Percentiles rank a stretch among this genome's conserved stretches.
Conservation (phyloP, 2,888 invertebrate species). For the Drosophila aldrichi region DNA sequence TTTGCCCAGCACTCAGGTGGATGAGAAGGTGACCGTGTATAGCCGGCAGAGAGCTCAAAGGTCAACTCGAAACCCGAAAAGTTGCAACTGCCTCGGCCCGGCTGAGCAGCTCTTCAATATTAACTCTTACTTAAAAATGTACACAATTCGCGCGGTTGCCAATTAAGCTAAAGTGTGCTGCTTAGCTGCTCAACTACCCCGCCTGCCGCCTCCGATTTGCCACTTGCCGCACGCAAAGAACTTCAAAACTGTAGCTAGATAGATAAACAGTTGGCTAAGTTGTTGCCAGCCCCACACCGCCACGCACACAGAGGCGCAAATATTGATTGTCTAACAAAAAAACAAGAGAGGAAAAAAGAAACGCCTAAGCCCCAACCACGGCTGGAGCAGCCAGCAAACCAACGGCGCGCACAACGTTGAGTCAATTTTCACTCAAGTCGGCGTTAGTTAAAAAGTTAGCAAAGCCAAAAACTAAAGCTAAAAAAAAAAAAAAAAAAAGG, state of each 20-base stretch:
- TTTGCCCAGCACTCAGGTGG: conserved; percentile 58
- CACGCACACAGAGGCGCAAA: conserved; percentile 59
- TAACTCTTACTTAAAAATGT: conserved; percentile 78
- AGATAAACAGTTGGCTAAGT: conserved; percentile 70
- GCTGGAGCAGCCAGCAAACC: conserved; percentile 24
- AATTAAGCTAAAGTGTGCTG: conserved; percentile 76
- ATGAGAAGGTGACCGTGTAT: conserved; percentile 12
- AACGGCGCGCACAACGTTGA: conserved; percentile 47
- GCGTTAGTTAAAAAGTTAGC: conserved; percentile 78
- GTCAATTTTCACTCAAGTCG: conserved; percentile 79
- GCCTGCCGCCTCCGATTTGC: neutral
- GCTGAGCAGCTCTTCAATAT: conserved; percentile 53
- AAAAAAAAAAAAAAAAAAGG: conserved; percentile 5
- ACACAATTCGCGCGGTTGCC: conserved; percentile 69
- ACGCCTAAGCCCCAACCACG: neutral
- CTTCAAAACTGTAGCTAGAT: conserved; percentile 68
- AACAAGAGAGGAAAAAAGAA: conserved; percentile 30
- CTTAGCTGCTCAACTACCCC: conserved; percentile 38
- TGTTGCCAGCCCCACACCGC: conserved; percentile 10
- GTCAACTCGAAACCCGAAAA: conserved; percentile 60
- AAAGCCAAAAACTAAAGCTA: conserved; percentile 40
- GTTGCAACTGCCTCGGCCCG: conserved; percentile 9
- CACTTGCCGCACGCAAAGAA: conserved; percentile 53
- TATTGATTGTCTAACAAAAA: conserved; percentile 77
- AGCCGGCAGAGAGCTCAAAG: conserved; percentile 29